Base-by-base conservation (phyloP, 2,113 vertebrate genomes). In the Stomatorhinus ivindoensis region DNA sequence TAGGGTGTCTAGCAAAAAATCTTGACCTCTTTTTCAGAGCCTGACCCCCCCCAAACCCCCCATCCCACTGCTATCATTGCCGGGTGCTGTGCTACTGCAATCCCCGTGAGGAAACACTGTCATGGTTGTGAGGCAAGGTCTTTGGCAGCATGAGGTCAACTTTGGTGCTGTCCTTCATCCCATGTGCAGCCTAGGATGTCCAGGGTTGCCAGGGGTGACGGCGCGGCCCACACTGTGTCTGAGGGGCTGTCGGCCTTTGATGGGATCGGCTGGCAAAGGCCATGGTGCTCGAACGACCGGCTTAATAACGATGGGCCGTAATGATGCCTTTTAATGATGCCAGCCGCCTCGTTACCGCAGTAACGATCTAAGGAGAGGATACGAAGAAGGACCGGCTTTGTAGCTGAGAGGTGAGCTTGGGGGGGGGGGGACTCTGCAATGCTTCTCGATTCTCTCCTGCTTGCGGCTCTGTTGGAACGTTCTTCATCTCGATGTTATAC, bases 311-410 rank as follows among this genome's bases (percentile, higher is more conserved):
- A 65, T 44, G 35, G 87, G 35, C 55, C 24, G 19, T 87, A 61
- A 87, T 31, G 87, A 87, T 46, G 21, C 47, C 53, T 65, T 65
- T 65, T 87, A 87, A 87, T 65, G 87, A 87, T 42, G 55, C 17
- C 35, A 13, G 39, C 55, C 87, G 8, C 7, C 48, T 87, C 86
- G 51, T 65, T 61, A 61, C 55, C 3, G 87, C 55, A 15, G 87
- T 87, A 87, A 42, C 39, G 51, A 50, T 65, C 27, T 87, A 39
- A 65, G 17, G n/a, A 47, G 35, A 19, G 42, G 55, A 5, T 19
- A 15, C 24, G 9, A 10, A 88, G 87, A 47, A 46, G 86, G 24
- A 5, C 47, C 50, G 50, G 85, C 50, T n/a, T 55, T 50, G 82
- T 84, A 44, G 82, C 82, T n/a, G 82, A 24, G 44, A 44, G 82